Conservation (phyloP, 2,888 invertebrate species). For the Mesopsocus fuscifrons region DNA sequence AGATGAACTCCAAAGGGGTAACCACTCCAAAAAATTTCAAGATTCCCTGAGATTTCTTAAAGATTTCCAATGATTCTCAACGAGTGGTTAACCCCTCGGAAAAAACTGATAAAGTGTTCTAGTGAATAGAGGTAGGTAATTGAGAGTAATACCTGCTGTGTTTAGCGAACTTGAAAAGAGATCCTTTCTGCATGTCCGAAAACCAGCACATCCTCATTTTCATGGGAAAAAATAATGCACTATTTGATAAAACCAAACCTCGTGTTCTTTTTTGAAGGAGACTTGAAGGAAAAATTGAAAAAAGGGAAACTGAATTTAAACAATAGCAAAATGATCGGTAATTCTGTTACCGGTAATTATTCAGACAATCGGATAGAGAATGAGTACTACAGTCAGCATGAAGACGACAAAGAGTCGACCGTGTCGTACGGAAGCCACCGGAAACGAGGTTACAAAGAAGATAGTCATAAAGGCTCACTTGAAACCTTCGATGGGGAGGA, state of each 20-base stretch:
- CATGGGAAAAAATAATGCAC: too few species aligned
- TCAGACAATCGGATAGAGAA: conserved; percentile 56
- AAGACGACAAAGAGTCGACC: conserved; percentile 43
- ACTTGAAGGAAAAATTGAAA: conserved; percentile 62
- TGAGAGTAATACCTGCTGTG: too few species aligned
- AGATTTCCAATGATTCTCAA: too few species aligned
- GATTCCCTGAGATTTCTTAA: too few species aligned
- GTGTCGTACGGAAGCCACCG: conserved; percentile 87
- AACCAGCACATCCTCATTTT: too few species aligned
- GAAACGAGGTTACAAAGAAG: conserved; percentile 71
- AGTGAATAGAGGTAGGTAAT: too few species aligned
- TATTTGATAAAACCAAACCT: not conserved
- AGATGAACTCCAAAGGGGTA: too few species aligned
- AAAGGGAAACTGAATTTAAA: conserved; percentile 62
- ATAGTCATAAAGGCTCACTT: conserved; percentile 78
- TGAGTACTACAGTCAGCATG: conserved; percentile 46
- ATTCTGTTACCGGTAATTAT: conserved; percentile 56
- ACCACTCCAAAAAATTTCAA: too few species aligned
- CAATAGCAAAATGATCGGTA: conserved; percentile 54
- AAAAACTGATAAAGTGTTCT: too few species aligned
- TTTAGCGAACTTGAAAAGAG: too few species aligned
- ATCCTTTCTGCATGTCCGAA: not conserved
- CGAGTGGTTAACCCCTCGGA: too few species aligned
- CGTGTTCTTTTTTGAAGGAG: conserved; percentile 32
- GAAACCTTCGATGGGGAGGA: conserved; percentile 67